Conservation (phyloP, 2,797 vertebrate species). For the Catamblyrhynchus diadema region DNA sequence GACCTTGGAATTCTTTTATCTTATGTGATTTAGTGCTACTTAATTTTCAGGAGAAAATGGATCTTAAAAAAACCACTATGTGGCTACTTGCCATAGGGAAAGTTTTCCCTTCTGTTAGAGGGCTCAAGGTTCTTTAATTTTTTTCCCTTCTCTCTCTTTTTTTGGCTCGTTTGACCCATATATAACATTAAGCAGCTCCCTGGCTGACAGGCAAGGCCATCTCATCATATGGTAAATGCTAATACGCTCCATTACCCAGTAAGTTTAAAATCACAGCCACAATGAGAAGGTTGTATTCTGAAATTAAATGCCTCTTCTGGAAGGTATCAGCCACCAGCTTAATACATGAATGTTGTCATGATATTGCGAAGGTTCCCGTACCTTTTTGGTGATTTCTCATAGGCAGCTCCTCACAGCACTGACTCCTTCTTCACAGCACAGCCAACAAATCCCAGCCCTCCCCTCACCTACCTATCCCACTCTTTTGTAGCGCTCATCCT, state of each 20-base stretch:
- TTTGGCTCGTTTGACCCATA: constrained; percentile 75
- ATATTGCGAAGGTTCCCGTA: too few relatives aligned
- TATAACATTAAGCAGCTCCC: constrained; percentile 71
- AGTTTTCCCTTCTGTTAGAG: background rate
- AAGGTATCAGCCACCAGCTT: constrained; percentile 34
- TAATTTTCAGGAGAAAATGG: constrained; percentile 42
- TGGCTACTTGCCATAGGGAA: constrained; percentile 4
- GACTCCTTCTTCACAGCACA: too few relatives aligned
- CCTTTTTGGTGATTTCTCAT: too few relatives aligned
- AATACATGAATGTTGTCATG: background rate
- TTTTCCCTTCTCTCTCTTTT: constrained; percentile 3
- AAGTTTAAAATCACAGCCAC: constrained; percentile 72
- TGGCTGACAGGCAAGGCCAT: constrained; percentile 70
- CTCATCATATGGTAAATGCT: constrained; percentile 75
- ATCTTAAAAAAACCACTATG: background rate
- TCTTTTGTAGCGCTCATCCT: too few relatives aligned
- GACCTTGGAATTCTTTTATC: constrained; percentile 41
- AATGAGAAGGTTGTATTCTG: constrained; percentile 49
- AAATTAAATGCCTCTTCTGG: constrained; percentile 59
- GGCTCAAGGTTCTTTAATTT: constrained; percentile 19
- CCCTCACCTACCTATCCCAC: too few relatives aligned
- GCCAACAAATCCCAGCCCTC: too few relatives aligned
- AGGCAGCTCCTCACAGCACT: too few relatives aligned
- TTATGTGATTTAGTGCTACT: constrained; percentile 2
- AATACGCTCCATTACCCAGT: constrained; percentile 72